Evolutionary conservation across 2,113 vertebrate species (phyloP).

Genomic region (Hipposideros armiger): DNA sequence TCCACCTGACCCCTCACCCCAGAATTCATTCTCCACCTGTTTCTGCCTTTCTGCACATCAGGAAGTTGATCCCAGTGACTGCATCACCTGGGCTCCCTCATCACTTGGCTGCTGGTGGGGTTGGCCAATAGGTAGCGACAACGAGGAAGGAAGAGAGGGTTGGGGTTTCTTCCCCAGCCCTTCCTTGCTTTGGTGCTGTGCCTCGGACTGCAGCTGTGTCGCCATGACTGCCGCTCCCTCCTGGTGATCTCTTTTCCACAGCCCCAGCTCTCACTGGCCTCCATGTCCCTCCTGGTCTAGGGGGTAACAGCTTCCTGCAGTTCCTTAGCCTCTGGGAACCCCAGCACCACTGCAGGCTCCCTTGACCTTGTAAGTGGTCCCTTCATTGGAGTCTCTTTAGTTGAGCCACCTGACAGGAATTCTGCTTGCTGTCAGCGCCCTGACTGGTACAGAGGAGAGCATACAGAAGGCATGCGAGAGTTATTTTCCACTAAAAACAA

Average conservation of each 20-base stretch:
- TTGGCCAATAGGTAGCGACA: neutral
- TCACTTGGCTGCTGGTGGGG: neutral
- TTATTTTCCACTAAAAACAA: constrained; percentile 50
- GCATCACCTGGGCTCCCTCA: neutral
- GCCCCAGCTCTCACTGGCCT: neutral
- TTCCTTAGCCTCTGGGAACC: neutral
- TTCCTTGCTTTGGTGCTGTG: neutral
- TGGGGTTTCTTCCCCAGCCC: neutral
- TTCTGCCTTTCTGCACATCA: neutral
- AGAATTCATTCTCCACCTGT: neutral
- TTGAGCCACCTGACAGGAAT: neutral
- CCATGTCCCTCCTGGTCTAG: neutral
- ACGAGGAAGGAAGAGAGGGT: neutral
- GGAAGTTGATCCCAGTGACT: neutral
- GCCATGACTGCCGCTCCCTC: neutral
- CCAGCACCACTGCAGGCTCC: too few relatives aligned
- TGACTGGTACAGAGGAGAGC: neutral
- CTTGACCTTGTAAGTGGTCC: neutral
- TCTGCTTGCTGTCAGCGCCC: neutral
- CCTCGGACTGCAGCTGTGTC: neutral
- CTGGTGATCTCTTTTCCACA: neutral
- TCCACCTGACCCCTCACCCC: neutral
- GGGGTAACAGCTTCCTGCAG: neutral
- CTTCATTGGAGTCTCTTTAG: neutral
- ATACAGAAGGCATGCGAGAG: neutral